Conservation (phyloP, 2,888 invertebrate species). For the Conomelus anceps region DNA sequence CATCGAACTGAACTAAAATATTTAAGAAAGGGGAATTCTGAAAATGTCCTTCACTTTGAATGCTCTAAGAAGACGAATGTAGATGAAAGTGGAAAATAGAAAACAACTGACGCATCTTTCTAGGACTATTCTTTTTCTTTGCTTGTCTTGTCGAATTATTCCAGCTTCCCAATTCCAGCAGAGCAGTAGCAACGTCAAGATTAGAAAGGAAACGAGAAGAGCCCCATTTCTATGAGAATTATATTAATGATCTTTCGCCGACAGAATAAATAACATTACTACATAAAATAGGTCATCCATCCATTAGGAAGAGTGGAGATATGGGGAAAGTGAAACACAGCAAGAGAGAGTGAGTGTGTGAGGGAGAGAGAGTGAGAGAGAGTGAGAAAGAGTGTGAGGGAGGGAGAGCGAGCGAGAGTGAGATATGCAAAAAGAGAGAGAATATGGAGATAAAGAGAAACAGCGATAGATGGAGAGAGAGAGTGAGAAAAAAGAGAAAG, state of each 20-base stretch:
- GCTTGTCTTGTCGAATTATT: not conserved
- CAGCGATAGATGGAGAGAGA: not conserved
- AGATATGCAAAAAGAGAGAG: too few species aligned
- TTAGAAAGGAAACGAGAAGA: not conserved
- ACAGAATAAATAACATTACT: not conserved
- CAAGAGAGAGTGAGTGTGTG: not conserved
- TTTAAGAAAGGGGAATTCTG: too few species aligned
- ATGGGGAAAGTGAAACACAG: too few species aligned
- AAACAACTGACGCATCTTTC: too few species aligned
- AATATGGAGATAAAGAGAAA: not conserved
- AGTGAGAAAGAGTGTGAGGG: not conserved
- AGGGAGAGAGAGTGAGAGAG: not conserved
- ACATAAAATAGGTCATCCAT: not conserved
- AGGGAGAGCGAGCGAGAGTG: too few species aligned
- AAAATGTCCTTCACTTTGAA: too few species aligned
- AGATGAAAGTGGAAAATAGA: too few species aligned
- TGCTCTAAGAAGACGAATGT: too few species aligned
- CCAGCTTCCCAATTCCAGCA: not conserved
- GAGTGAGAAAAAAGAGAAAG: not conserved
- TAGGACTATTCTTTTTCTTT: too few species aligned
- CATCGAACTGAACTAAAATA: too few species aligned
- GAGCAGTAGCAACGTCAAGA: not conserved
- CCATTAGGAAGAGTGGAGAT: not conserved
- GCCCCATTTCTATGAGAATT: not conserved
- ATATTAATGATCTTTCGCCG: not conserved